Percentiles rank a stretch among this genome's conserved stretches.
Conservation (phyloP, 2,888 invertebrate genomes). For the Limenitis camilla region DNA sequence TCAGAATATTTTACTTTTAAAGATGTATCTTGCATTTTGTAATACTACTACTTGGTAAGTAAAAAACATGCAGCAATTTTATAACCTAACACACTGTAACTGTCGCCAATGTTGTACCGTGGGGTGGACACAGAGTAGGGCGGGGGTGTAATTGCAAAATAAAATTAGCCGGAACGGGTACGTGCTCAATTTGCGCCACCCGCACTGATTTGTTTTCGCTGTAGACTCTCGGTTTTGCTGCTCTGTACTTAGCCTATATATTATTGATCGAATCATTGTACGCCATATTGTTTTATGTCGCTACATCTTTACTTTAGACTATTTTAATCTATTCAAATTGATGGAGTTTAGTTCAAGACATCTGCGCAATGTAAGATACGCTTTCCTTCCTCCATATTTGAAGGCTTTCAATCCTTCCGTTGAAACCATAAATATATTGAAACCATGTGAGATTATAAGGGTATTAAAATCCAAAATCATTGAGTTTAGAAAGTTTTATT, state of each 20-base stretch:
- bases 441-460: no score
- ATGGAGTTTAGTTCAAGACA: no score
- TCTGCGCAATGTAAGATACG: no score
- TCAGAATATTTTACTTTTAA: no score
- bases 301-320: background rate
- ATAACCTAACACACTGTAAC: slow-evolving; percentile 20
- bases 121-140: slow-evolving; percentile 32
- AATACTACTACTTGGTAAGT: background rate
- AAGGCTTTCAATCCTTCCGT: no score
- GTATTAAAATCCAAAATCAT: no score
- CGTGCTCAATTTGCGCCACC: slow-evolving; percentile 75
- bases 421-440: no score
- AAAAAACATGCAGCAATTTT: background rate
- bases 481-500: no score
- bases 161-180: slow-evolving; percentile 75
- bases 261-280: slow-evolving; percentile 55
- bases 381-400: no score
- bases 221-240: slow-evolving; percentile 34
- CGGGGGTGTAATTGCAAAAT: slow-evolving; percentile 73
- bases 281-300: slow-evolving; percentile 49
- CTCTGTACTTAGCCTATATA: slow-evolving; percentile 64
- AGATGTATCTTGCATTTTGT: no score
- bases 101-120: slow-evolving; percentile 69
- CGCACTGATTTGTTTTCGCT: slow-evolving; percentile 73
- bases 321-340: background rate